Percentiles rank a stretch among this genome's conserved stretches.
These are phyloP conservation scores for Amphiura filiformis DNA, from an alignment of 35 echinoderm and acorn worm genomes.

Conservation along the genomic window DNA sequence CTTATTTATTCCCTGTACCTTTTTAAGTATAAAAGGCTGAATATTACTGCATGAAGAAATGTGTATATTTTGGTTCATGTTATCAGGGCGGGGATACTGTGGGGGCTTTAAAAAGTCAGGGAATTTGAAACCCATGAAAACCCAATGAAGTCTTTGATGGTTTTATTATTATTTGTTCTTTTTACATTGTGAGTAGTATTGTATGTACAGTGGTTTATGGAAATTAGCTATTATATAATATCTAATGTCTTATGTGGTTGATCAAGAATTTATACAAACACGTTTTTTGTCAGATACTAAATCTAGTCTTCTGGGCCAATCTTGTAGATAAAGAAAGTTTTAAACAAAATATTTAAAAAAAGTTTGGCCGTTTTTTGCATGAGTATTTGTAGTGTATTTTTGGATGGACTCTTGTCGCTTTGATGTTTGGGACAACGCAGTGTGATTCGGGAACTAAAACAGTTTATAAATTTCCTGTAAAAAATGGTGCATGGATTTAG, in stretches of 20 bases:
- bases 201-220: background rate
- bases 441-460: no score
- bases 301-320: background rate
- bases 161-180: background rate
- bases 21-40: background rate
- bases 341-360: background rate
- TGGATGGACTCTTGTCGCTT: background rate
- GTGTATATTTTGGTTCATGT: slow-evolving; percentile 1
- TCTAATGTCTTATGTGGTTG: background rate
- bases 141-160: background rate
- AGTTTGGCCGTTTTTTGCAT: background rate
- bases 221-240: no score
- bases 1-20: no score
- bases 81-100: background rate
- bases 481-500: no score
- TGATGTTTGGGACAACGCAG: no score
- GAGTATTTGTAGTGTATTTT: background rate
- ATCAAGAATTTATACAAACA: background rate
- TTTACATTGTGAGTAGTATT: background rate
- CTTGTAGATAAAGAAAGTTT: background rate
- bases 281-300: slow-evolving; percentile 4
- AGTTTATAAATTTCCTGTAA: no score
- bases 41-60: background rate
- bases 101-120: background rate
- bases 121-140: background rate